phyloP scores from a whole-genome alignment of 2,888 invertebrate genomes.

The Cosmia trapezina region DNA sequence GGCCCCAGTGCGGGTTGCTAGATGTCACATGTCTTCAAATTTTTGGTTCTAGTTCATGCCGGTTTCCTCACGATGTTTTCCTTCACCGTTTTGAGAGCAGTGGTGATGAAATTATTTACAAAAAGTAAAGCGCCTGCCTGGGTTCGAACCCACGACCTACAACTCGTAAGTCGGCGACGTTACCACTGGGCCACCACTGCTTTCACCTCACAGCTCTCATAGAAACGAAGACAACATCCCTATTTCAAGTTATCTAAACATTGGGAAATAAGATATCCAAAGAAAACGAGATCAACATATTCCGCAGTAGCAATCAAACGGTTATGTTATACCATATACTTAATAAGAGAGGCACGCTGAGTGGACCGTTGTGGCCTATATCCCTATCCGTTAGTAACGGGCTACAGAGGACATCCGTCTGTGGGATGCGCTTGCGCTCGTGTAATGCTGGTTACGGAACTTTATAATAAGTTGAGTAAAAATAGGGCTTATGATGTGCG shows the following conservation, averaged over 20 bases:
- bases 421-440: conserved; percentile 47
- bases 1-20: no score
- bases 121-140: no score
- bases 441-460: conserved; percentile 45
- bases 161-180: no score
- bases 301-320: conserved; percentile 26
- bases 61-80: no score
- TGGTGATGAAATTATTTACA: no score
- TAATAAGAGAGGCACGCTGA: conserved; percentile 44
- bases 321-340: conserved; percentile 60
- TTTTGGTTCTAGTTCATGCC: no score
- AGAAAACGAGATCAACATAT: conserved; percentile 27
- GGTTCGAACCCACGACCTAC: no score
- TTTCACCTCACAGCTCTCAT: neutral
- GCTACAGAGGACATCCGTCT: conserved; percentile 77
- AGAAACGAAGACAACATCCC: neutral
- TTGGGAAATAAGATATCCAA: neutral
- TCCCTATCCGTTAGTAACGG: conserved; percentile 78
- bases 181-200: no score
- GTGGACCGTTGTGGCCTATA: conserved; percentile 77
- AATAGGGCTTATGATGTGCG: conserved; percentile 2
- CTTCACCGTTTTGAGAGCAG: no score
- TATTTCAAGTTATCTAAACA: neutral
- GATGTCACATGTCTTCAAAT: no score
- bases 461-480: conserved; percentile 26